phyloP scores from a whole-genome alignment of 2,888 invertebrate genomes.

The Plebejus melissa region DNA sequence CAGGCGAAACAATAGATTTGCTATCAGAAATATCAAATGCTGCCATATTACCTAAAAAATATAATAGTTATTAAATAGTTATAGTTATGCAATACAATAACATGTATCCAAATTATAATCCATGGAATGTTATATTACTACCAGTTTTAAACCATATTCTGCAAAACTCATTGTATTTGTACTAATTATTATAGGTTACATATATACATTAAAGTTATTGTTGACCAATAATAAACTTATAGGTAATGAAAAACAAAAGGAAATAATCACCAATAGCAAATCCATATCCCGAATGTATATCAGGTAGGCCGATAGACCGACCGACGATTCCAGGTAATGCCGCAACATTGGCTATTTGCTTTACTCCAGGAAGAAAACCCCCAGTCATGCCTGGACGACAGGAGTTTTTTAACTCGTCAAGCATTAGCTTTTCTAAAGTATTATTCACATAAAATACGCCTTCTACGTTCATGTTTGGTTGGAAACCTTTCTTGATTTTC shows the following conservation, averaged over 20 bases:
- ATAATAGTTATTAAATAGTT: conserved; percentile 28
- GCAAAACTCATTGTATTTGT: background rate
- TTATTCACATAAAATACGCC: conserved; percentile 98
- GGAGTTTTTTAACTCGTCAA: conserved; percentile 95
- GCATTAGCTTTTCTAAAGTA: conserved; percentile 95
- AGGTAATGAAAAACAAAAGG: background rate
- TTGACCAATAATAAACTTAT: background rate
- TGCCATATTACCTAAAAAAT: conserved; percentile 93
- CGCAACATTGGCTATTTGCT: conserved; percentile 99
- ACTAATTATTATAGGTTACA: background rate
- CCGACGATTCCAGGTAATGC: conserved; percentile 98
- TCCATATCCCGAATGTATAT: conserved; percentile 99
- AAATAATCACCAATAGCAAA: conserved; percentile 92
- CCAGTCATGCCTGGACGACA: conserved; percentile 94
- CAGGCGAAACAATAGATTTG: conserved; percentile 95
- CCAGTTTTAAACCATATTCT: too few species aligned
- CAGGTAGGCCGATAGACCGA: conserved; percentile 95
- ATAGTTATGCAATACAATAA: background rate
- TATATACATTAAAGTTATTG: background rate
- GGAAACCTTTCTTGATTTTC: conserved; percentile 98
- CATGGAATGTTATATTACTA: too few species aligned
- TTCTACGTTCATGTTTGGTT: conserved; percentile 99
- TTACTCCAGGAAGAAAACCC: conserved; percentile 98
- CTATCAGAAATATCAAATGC: conserved; percentile 98
- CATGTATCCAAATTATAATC: background rate